Evolutionary conservation across 2,888 invertebrate genomes (phyloP), one percentile per base, ranked within the genome.

Genomic region (Lasioglossum pauxillum): DNA sequence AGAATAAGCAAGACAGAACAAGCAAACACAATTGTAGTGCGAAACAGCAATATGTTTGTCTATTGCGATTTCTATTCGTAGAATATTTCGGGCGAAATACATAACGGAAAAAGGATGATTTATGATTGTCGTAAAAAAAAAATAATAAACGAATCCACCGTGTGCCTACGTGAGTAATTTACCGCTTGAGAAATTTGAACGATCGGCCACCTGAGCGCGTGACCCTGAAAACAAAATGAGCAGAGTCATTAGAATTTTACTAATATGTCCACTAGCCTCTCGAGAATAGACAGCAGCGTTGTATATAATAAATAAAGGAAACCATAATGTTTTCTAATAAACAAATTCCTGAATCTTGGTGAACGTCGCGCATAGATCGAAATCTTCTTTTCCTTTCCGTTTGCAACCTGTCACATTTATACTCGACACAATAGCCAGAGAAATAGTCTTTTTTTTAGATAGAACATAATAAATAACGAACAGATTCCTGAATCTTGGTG

Each of bases 41-140:
- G 31, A 16, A 16, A 16, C 16, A 31, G 16, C 31, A 64, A 16
- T 64, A 7, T 31, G 16, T 2, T n/a, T 31, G 7, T 31, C 64
- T 16, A 2, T 0, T 19, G 16, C 16, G 7, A 31, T 64, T 31
- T 31, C 7, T 27, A 64, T 64, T 64, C 31, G 64, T 31, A 31
- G 64, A 31, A 16, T 19, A 19, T 7, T 64, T 12, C 71, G 2
- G 38, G 23, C 38, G 12, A 71, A 69, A 71, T 14, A 41, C 71
- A n/a, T 41, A 41, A 41, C 71, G 71, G 71, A 12, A n/a, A 69
- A 71, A 71, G n/a, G 41, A 41, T 71, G 71, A 71, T 71, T 71
- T 41, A 71, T 23, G 71, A n/a, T 69, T 23, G 69, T 38, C 35
- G 69, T 23, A 23, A 41, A 10, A 53, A 53, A 53, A 35, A 69